Base-by-base conservation (phyloP, 2,113 vertebrate species). In the Syngnathus scovelli region DNA sequence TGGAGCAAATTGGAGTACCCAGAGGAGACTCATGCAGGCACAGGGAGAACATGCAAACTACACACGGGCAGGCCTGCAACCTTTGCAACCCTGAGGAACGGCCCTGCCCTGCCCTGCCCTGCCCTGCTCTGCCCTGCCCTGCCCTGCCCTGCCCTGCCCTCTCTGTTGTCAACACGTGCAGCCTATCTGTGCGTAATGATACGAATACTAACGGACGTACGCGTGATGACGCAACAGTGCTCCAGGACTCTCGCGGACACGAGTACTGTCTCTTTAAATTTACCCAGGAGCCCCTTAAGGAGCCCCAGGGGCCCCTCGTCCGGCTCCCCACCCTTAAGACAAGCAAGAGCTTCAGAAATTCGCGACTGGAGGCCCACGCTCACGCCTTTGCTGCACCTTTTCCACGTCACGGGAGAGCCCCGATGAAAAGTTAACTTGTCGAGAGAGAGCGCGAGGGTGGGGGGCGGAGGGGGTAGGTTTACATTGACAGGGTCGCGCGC, bases 281-380 rank as follows among this genome's bases (percentile, higher is more conserved):
- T 95, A 95, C 94, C 94, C 94, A 95, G 94, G 94, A 95, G 94
- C 94, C 94, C 93, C 93, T 93, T 92, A 94, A 94, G 94, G 94
- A 95, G 93, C 94, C 94, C 93, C 93, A 94, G 94, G 94, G 94
- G 94, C 94, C 94, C 94, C 93, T 91, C 91, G 92, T 91, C 89
- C 91, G 91, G 92, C 90, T 94, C 93, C 93, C 93, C 94, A 93
- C 93, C 93, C 94, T 90, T 90, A 92, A 91, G 89, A 92, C 89
- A 89, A 92, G 91, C 92, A 83, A 75, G 89, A 92, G 81, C 89
- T 89, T 92, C 81, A 27, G 90, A 91, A 88, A 90, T 90, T 82
- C 86, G 90, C 84, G 21, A 89, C 82, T 76, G 83, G 85, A 92
- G 91, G 89, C 91, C 85, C 80, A 74, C 59, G 60, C 8, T 33